Base-by-base conservation (phyloP, 2,888 invertebrate species). In the Neoascia interrupta region DNA sequence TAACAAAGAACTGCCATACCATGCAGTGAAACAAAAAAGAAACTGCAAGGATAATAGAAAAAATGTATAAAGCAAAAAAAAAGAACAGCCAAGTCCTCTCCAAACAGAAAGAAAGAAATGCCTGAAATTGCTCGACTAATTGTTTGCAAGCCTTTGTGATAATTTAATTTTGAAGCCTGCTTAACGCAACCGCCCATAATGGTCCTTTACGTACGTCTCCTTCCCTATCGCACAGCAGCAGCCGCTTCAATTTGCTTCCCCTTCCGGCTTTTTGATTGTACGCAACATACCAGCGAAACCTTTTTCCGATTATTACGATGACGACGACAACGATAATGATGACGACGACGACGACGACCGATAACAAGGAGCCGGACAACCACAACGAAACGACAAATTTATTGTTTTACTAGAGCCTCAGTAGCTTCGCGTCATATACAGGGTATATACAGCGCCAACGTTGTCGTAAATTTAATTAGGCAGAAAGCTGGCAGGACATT, bases 121-220 rank as follows among this genome's bases (percentile, higher is more conserved):
- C 53, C 23, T 64, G 45, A 54, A 66, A 47, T 56, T 47, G 15
- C 66, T 56, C 15, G 56, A 45, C 39, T 66, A 66, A 66, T 66
- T 66, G 54, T 39, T 45, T 28, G 66, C 36, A 19, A 47, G 66
- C 45, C 54, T 47, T 45, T 53, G 45, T 45, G 54, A 26, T 66
- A 37, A 66, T 66, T 56, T 56, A 47, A 66, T 66, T 66, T 66
- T 66, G 37, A 47, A 37, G 45, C 45, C 56, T 56, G 28, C 66
- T 56, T 56, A 56, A 66, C 56, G 66, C 66, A 66, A 66, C 66
- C 64, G 26, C 26, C 54, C 43, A 54, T 45, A 36, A 66, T 43
- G 26, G 47, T 28, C 31, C 31, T 18, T 41, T 39, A 49, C 49
- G 28, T 49, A n/a, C n/a, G 19, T n/a, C n/a, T n/a, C n/a, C n/a